phyloP scores from a whole-genome alignment of 2,888 invertebrate species.

The Pediacus dermestoides region DNA sequence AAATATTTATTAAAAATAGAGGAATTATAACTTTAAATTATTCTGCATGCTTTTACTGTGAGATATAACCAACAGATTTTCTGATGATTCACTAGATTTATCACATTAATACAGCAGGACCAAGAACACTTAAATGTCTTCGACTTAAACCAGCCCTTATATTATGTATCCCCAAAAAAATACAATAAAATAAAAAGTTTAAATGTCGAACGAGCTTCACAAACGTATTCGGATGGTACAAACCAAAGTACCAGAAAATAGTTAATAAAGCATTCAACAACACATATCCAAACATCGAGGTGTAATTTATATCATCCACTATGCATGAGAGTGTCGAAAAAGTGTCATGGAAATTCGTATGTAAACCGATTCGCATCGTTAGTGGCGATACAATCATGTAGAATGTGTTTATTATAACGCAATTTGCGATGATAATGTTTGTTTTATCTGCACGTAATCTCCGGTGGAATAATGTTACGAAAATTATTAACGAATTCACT shows the following conservation, averaged over 20 bases:
- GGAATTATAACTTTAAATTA: no score
- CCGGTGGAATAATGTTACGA: slow-evolving; percentile 19
- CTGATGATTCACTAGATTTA: no score
- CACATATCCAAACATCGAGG: slow-evolving; percentile 11
- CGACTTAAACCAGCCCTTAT: no score
- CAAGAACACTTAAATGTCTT: no score
- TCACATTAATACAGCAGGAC: no score
- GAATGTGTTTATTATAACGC: slow-evolving; percentile 17
- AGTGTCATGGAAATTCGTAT: not conserved
- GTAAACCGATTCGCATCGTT: not conserved
- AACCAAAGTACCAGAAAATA: slow-evolving; percentile 18
- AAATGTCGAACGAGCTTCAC: slow-evolving; percentile 15
- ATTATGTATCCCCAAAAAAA: no score
- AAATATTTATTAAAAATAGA: no score
- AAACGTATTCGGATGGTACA: slow-evolving; percentile 13
- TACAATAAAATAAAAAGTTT: no score
- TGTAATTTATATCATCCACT: slow-evolving; percentile 15
- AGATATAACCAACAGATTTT: no score
- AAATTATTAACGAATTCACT: slow-evolving; percentile 17
- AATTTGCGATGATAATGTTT: slow-evolving; percentile 20
- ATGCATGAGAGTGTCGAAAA: slow-evolving; percentile 5
- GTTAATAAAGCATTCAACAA: slow-evolving; percentile 16
- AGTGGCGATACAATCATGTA: slow-evolving; percentile 15
- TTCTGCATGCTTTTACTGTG: no score
- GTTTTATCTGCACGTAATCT: slow-evolving; percentile 19